Evolutionary conservation across 2,113 vertebrate genomes (phyloP).

Genomic region (Rana temporaria): DNA sequence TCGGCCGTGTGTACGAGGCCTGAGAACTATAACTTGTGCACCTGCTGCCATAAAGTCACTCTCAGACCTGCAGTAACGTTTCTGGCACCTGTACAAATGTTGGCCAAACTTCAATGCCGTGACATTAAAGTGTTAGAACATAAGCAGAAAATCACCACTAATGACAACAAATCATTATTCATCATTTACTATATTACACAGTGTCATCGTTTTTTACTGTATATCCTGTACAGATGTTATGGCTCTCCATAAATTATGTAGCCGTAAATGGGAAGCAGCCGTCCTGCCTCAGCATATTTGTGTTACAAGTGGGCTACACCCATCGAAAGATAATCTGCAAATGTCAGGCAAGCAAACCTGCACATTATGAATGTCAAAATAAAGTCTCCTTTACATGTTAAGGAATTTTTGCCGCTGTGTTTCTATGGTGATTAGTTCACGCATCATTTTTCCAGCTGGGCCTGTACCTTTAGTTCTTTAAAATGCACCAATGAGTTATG

Average conservation of each 20-base stretch:
- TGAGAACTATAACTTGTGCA: neutral
- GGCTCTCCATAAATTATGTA: constrained; percentile 20
- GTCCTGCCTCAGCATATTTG: constrained; percentile 36
- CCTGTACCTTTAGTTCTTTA: too few species aligned
- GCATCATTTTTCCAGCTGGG: too few species aligned
- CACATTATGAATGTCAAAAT: neutral
- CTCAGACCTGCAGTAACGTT: neutral
- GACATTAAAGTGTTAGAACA: neutral
- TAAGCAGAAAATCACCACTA: neutral
- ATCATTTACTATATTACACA: neutral
- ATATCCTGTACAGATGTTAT: constrained; percentile 44
- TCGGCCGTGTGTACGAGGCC: too few species aligned
- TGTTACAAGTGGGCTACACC: constrained; percentile 23
- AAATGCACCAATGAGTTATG: too few species aligned
- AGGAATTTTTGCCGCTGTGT: too few species aligned
- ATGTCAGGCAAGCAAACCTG: neutral
- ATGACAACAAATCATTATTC: constrained; percentile 41
- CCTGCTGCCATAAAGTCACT: constrained; percentile 4
- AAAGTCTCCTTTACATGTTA: neutral
- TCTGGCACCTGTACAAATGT: neutral
- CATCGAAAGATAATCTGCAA: constrained; percentile 15
- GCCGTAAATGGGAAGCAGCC: constrained; percentile 14
- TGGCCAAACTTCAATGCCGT: neutral
- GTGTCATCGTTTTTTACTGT: constrained; percentile 10
- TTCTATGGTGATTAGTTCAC: too few species aligned